Evolutionary conservation across 2,888 invertebrate genomes (phyloP), one percentile per base, ranked within the genome.

Genomic region (Augiades crinisus): DNA sequence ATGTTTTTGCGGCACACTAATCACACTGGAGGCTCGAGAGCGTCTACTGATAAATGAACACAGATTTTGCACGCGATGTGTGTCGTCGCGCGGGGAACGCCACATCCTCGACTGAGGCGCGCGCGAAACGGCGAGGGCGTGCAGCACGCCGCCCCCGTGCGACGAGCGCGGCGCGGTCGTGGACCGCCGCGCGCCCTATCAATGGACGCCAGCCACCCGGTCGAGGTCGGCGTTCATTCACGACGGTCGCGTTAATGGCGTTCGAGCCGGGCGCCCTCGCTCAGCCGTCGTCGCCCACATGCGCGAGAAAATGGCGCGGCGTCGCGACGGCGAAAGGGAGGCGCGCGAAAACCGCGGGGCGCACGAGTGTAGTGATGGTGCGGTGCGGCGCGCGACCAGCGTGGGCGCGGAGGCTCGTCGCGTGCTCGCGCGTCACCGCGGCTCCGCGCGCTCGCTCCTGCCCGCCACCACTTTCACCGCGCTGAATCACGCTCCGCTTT

Each of bases 51-150:
- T 83, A 86, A 85, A 85, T 86, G 88, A 87, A 87, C 88, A 87
- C 88, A 82, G 75, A 74, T 78, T 85, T 85, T 59, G 86, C 83
- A 79, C 80, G 78, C 80, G 75, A 69, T 66, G 68, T 65, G 76
- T 75, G 83, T 81, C 82, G 83, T 80, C 84, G 83, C 85, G 76
- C 79, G 74, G 78, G 73, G 81, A 78, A 78, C 86, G 84, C 83
- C 80, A 83, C 85, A 84, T 86, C 81, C 83, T 88, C 91, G 91
- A 91, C 89, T 90, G 90, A 91, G 90, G 89, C 86, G 86, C 84
- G 86, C 82, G 85, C 82, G 78, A 67, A 68, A 75, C 77, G 76
- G 79, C 79, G 82, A 83, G 85, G 89, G 90, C 85, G 82, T 82
- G 78, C 77, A 72, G 71, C 72, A 70, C 67, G 62, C 79, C 84